Percentiles rank a stretch among this genome's conserved stretches.
phyloP scores from a whole-genome alignment of 35 echinoderm and acorn worm genomes.

The Lytechinus pictus region DNA sequence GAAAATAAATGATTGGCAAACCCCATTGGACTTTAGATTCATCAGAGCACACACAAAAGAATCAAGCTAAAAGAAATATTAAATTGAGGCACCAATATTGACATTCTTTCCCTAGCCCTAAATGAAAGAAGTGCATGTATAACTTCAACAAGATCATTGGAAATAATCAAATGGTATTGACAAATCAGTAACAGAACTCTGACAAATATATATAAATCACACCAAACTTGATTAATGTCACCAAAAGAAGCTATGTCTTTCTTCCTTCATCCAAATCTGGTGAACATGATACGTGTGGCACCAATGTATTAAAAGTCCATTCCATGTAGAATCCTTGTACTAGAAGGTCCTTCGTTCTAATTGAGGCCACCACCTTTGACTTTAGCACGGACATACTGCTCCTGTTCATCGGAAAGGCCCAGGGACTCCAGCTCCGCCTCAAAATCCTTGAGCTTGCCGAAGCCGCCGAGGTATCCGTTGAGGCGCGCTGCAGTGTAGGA shows the following conservation, averaged over 20 bases:
- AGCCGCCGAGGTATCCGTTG: constrained; percentile 92
- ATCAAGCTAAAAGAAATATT: too few relatives aligned
- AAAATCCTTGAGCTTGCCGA: constrained; percentile 73
- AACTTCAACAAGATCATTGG: background rate
- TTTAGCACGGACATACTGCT: constrained; percentile 60
- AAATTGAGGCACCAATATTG: too few relatives aligned
- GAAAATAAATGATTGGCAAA: too few relatives aligned
- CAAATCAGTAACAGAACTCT: background rate
- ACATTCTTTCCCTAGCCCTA: too few relatives aligned
- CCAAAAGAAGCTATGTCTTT: background rate
- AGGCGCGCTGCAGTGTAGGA: constrained; percentile 75
- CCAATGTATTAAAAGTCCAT: background rate
- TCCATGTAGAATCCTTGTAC: background rate
- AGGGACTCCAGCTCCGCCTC: constrained; percentile 75
- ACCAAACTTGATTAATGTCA: background rate
- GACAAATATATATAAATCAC: background rate
- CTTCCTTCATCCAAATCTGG: background rate
- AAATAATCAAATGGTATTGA: background rate
- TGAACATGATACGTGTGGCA: background rate
- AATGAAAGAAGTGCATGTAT: too few relatives aligned
- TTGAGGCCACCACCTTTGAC: constrained; percentile 69
- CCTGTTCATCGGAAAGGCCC: constrained; percentile 84
- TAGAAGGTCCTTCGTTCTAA: constrained; percentile 38
- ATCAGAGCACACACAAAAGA: too few relatives aligned
- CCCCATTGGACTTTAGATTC: too few relatives aligned